Base-by-base conservation (phyloP, 1,140 invertebrate genomes). In the Akabosia matsudoensis region DNA sequence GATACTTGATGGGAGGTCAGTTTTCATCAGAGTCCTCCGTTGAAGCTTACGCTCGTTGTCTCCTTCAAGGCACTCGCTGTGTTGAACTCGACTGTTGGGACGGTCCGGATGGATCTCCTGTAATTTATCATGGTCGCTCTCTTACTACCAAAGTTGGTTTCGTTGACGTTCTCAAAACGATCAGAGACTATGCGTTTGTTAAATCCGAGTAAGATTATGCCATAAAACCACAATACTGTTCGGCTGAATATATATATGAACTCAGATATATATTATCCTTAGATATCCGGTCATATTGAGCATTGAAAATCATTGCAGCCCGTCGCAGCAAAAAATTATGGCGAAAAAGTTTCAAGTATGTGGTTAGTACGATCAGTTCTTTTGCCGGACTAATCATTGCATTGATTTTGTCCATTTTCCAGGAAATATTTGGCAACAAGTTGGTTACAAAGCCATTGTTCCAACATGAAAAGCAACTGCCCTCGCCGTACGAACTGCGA, bases 91-190 rank as follows among this genome's bases (percentile, higher is more conserved):
- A 98, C 85, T 97, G 95, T 84, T 98, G 96, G 97, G 96, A 98
- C 86, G 97, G 54, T 56, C 10, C 54, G 4, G n/a, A 98, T 84
- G 94, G 93, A 72, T 90, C 91, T 83, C 94, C 94, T 0, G 92
- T 94, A 81, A 97, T 99, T 82, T 99, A 95, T 85, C 97, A 99
- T 85, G 97, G 97, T 0, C 95, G 97, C 83, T 98, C 97, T 2
- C 87, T 99, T 18, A 99, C 97, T 0, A 95, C 95, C 0, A 97
- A 97, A 86, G 97, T 99, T 52, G 93, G 93, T 85, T 96, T 99
- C 83, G 87, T 93, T 81, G 97, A 99, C 86, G 97, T 98, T 0
- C 90, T 99, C 30, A 91, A 92, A 82, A 94, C 93, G 0, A 98
- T 99, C 56, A 95, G 94, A 84, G 95, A 98, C 79, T 93, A 99